Conservation (phyloP, 2,888 invertebrate species). For the Synanthedon tipuliformis region DNA sequence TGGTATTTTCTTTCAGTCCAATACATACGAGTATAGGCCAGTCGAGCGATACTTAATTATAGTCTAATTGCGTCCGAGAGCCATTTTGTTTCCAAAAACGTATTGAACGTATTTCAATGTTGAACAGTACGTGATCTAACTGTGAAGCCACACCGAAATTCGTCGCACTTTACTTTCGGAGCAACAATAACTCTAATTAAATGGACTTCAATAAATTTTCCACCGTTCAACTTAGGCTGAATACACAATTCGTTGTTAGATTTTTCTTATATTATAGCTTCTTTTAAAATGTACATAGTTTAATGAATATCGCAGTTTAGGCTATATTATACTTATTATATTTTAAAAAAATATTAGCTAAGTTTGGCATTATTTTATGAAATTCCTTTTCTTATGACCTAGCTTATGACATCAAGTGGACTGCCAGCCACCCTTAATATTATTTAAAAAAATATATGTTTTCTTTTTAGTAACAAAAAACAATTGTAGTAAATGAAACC, state of each 20-base stretch:
- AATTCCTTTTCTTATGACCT: too few species aligned
- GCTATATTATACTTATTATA: background rate
- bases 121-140: slow-evolving; percentile 36
- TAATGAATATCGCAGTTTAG: background rate
- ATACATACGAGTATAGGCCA: slow-evolving; percentile 8
- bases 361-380: too few species aligned
- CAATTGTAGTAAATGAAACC: too few species aligned
- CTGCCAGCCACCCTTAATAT: background rate
- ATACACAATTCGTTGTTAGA: slow-evolving; percentile 11
- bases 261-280: background rate
- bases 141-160: slow-evolving; percentile 21
- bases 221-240: slow-evolving; percentile 17
- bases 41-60: slow-evolving; percentile 11
- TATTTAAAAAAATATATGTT: too few species aligned
- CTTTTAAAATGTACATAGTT: too few species aligned
- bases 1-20: background rate
- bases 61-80: slow-evolving; percentile 22
- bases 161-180: slow-evolving; percentile 18
- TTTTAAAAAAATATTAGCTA: too few species aligned
- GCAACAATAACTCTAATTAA: slow-evolving; percentile 43
- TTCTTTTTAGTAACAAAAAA: too few species aligned
- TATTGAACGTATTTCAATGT: slow-evolving; percentile 28
- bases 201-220: slow-evolving; percentile 19
- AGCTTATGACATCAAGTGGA: too few species aligned
- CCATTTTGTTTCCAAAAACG: slow-evolving; percentile 21